Evolutionary conservation across 2,113 vertebrate species (phyloP).

Genomic region (Eudyptes chrysolophus): DNA sequence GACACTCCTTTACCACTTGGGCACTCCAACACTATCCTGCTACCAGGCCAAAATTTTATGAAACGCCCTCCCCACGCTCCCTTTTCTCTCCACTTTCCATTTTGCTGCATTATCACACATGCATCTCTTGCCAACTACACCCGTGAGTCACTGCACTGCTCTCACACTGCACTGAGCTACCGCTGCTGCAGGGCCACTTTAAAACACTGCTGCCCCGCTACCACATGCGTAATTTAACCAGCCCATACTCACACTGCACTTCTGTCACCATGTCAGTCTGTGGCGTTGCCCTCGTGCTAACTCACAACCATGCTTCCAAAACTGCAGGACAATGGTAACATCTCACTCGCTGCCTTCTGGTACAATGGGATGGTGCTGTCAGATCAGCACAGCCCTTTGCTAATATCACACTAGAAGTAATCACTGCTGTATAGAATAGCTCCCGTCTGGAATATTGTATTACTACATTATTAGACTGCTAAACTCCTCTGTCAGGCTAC

Average conservation of each 20-base stretch:
- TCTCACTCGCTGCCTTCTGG: not conserved
- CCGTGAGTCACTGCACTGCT: not conserved
- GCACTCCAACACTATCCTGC: not conserved
- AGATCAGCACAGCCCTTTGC: not conserved
- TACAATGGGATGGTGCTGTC: not conserved
- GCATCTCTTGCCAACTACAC: not conserved
- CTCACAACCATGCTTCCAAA: not conserved
- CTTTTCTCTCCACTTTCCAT: not conserved
- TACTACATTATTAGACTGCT: slow-evolving; percentile 1
- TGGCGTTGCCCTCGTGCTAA: not conserved
- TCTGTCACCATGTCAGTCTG: not conserved
- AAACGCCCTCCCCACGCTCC: not conserved
- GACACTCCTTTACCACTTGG: not conserved
- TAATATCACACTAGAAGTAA: not conserved
- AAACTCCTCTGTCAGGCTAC: slow-evolving; percentile 19
- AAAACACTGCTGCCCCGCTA: not conserved
- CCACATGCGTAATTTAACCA: not conserved
- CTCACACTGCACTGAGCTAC: not conserved
- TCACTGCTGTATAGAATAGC: not conserved
- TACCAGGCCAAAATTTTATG: not conserved
- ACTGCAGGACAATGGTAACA: not conserved
- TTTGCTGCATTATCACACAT: not conserved
- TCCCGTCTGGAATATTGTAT: slow-evolving; percentile 22
- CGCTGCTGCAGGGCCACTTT: not conserved
- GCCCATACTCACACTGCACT: not conserved